These are phyloP conservation scores for Mormoops blainvillei DNA, from an alignment of 2,113 vertebrate species.

Conservation along the genomic window DNA sequence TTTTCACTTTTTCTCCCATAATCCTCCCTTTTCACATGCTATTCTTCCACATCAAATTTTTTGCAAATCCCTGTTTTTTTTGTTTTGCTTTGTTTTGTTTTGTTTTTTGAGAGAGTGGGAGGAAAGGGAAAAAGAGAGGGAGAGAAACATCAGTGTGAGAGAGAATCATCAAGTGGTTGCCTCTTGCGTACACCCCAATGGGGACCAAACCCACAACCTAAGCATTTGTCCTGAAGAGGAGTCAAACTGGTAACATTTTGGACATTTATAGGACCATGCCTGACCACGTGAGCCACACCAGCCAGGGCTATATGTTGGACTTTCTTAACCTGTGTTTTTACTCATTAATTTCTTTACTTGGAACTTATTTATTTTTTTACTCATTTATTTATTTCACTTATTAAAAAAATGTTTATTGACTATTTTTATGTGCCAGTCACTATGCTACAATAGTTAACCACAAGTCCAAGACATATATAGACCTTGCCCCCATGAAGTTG, in stretches of 20 bases:
- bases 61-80: neutral
- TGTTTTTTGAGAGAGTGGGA: too few species aligned
- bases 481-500: neutral
- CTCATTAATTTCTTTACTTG: neutral
- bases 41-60: neutral
- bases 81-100: too few species aligned
- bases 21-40: neutral
- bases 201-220: too few species aligned
- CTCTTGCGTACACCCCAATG: too few species aligned
- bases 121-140: too few species aligned
- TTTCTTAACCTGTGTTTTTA: neutral
- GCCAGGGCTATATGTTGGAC: neutral
- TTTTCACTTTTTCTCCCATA: neutral
- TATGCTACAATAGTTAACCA: neutral
- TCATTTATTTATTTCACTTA: neutral
- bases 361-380: neutral
- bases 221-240: too few species aligned
- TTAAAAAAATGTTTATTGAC: neutral
- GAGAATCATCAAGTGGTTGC: too few species aligned
- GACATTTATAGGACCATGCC: too few species aligned
- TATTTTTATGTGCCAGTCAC: neutral
- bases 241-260: too few species aligned
- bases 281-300: too few species aligned
- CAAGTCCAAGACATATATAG: neutral
- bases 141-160: too few species aligned